Conservation (phyloP, 1,140 invertebrate genomes). For the Orussus abietinus region DNA sequence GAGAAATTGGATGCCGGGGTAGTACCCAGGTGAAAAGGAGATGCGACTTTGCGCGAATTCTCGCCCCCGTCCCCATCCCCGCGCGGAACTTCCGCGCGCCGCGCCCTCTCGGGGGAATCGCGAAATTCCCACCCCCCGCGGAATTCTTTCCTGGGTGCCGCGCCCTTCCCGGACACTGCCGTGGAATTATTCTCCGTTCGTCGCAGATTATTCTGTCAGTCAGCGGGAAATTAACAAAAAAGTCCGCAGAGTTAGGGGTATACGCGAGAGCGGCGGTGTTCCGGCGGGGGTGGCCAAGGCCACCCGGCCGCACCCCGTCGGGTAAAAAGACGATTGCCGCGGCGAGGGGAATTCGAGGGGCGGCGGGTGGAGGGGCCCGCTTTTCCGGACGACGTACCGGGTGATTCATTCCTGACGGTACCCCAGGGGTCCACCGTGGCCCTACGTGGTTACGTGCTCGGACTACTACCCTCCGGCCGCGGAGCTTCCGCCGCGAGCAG, state of each 20-base stretch:
- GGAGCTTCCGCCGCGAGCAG: background rate
- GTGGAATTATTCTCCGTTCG: constrained; percentile 25
- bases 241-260: constrained; percentile 6
- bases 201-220: constrained; percentile 25
- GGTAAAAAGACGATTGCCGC: constrained; percentile 26
- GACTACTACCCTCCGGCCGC: background rate
- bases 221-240: constrained; percentile 18
- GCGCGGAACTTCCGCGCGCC: no score
- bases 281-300: constrained; percentile 1
- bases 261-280: background rate
- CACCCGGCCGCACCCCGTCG: constrained; percentile 11
- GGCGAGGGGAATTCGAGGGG: constrained; percentile 16
- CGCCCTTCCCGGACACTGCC: constrained; percentile 15
- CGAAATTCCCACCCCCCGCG: no score
- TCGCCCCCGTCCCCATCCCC: no score
- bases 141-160: constrained; percentile 24
- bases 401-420: constrained; percentile 23
- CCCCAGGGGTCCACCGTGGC: background rate
- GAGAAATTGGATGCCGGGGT: constrained; percentile 9
- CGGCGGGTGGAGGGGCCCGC: constrained; percentile 18
- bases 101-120: no score
- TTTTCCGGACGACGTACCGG: constrained; percentile 24
- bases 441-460: background rate
- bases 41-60: no score
- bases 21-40: background rate